Conservation (phyloP, 2,113 vertebrate species). For the Sander lucioperca region DNA sequence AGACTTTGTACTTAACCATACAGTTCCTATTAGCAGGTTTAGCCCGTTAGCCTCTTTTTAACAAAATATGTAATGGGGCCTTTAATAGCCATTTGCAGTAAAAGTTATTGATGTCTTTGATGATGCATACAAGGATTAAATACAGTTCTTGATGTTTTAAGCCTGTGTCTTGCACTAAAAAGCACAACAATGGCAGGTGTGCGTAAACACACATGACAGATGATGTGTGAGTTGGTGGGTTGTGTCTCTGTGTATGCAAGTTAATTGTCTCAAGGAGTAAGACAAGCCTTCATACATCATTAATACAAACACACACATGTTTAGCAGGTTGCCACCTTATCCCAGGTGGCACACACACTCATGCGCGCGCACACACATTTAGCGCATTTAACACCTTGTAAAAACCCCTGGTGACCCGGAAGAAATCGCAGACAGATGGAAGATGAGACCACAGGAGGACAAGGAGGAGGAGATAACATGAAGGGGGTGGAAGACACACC, state of each 20-base stretch:
- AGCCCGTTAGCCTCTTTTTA: background rate
- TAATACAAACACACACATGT: conserved; percentile 56
- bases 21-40: background rate
- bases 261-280: conserved; percentile 47
- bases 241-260: conserved; percentile 9
- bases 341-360: conserved; percentile 40
- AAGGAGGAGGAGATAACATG: conserved; percentile 15
- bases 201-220: conserved; percentile 30
- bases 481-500: conserved; percentile 63
- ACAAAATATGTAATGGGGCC: background rate
- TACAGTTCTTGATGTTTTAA: background rate
- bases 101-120: background rate
- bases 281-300: conserved; percentile 51
- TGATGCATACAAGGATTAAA: background rate
- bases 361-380: conserved; percentile 34
- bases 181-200: conserved; percentile 19
- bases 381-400: conserved; percentile 45
- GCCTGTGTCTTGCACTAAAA: background rate
- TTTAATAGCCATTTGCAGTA: background rate
- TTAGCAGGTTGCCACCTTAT: conserved; percentile 63
- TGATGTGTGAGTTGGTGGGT: background rate
- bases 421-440: conserved; percentile 53
- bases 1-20: background rate
- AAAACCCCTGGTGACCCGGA: conserved; percentile 39
- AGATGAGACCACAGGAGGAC: conserved; percentile 42